phyloP scores from a whole-genome alignment of 2,113 vertebrate species.

The Rynchops niger region DNA sequence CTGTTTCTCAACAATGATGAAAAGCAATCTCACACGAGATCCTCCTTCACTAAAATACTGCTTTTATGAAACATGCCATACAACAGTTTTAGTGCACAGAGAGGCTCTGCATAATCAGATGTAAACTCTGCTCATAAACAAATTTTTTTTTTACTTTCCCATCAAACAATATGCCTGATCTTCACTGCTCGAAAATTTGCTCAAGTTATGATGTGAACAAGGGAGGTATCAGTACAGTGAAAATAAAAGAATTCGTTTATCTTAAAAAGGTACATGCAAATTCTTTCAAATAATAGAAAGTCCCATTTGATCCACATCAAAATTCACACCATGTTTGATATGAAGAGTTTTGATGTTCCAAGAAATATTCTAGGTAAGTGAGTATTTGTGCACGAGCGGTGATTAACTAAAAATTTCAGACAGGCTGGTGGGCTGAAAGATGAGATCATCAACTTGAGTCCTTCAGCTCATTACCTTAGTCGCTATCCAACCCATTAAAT shows the following conservation, averaged over 20 bases:
- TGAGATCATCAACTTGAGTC: constrained; percentile 55
- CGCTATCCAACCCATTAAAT: constrained; percentile 61
- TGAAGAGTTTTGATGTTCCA: constrained; percentile 32
- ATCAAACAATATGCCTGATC: not conserved
- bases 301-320: constrained; percentile 24
- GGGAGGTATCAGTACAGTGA: not conserved
- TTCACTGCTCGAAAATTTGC: not conserved
- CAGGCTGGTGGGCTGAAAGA: constrained; percentile 62
- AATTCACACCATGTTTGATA: not conserved
- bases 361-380: constrained; percentile 37
- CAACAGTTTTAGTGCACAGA: not conserved
- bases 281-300: not conserved
- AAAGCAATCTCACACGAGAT: not conserved
- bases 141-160: not conserved
- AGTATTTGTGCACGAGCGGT: constrained; percentile 26
- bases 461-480: constrained; percentile 70
- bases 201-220: not conserved
- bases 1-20: not conserved
- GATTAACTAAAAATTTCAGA: constrained; percentile 59
- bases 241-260: not conserved
- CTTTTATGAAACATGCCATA: not conserved
- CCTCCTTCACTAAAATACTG: not conserved
- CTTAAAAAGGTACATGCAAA: constrained; percentile 2
- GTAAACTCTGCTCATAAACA: not conserved
- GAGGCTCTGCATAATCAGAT: not conserved